Conservation (phyloP, 2,888 invertebrate species). For the Gisinianus flammeolus region DNA sequence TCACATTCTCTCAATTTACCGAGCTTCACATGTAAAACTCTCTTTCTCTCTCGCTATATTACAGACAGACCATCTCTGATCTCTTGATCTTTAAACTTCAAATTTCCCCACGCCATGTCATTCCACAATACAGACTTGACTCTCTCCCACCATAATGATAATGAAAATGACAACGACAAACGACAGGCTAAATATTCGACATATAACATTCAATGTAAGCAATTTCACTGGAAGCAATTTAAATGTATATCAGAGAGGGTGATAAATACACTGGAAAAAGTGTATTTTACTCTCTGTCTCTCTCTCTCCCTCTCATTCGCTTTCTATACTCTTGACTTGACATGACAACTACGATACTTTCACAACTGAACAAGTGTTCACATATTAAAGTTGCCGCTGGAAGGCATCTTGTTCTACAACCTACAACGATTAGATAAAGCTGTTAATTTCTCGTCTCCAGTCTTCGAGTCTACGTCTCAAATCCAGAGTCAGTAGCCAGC, state of each 20-base stretch:
- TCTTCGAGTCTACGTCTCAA: not conserved
- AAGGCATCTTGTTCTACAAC: not conserved
- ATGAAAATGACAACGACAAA: not conserved
- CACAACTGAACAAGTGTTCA: not conserved
- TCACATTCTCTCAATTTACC: not conserved
- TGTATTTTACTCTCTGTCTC: not conserved
- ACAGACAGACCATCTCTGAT: not conserved
- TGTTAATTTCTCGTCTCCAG: constrained; percentile 13
- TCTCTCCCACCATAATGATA: not conserved
- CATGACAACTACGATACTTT: not conserved
- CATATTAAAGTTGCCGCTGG: not conserved
- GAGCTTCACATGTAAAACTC: not conserved
- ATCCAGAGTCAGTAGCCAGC: not conserved
- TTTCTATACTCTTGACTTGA: not conserved
- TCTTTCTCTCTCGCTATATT: not conserved
- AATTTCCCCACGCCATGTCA: not conserved
- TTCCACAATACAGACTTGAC: not conserved
- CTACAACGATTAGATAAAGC: constrained; percentile 5
- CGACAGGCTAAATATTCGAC: not conserved
- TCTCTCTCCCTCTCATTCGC: not conserved
- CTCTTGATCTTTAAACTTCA: not conserved
- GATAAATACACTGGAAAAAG: not conserved
- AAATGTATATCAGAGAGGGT: constrained; percentile 1
- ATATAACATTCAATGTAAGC: not conserved
- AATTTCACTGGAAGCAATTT: not conserved